Conservation (phyloP, 2,888 invertebrate genomes). For the Leptinotarsa juncta region DNA sequence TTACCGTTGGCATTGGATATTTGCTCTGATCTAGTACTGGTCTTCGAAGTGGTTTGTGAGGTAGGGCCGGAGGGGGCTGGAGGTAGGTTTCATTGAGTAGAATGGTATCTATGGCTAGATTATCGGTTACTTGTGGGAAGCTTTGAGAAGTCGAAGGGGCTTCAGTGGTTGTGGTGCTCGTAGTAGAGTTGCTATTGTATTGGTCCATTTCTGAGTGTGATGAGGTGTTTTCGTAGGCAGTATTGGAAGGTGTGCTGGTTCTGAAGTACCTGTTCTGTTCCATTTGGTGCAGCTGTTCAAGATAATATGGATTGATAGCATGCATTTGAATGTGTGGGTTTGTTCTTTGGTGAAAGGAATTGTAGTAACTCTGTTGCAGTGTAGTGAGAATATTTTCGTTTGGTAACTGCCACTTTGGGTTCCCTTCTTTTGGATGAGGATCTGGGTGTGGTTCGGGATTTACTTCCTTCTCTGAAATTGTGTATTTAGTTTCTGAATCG, state of each 20-base stretch:
- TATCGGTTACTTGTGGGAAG: slow-evolving; percentile 29
- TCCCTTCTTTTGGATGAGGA: slow-evolving; percentile 30
- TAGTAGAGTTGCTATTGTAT: slow-evolving; percentile 48
- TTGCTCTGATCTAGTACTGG: not conserved
- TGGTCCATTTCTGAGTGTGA: slow-evolving; percentile 3
- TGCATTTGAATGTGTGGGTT: slow-evolving; percentile 35
- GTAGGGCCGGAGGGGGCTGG: slow-evolving; percentile 29
- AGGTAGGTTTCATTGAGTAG: slow-evolving; percentile 38
- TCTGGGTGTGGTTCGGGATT: slow-evolving; percentile 28
- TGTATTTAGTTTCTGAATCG: slow-evolving; percentile 54
- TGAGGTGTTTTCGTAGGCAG: slow-evolving; percentile 45
- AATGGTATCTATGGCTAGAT: slow-evolving; percentile 35
- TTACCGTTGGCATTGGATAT: slow-evolving; percentile 14
- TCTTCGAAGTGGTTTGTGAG: not conserved
- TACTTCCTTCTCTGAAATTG: slow-evolving; percentile 54
- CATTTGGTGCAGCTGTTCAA: slow-evolving; percentile 33
- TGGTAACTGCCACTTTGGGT: slow-evolving; percentile 30
- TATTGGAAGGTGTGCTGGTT: slow-evolving; percentile 47
- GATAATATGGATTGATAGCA: slow-evolving; percentile 38
- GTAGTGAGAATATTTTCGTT: slow-evolving; percentile 14
- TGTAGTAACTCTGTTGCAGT: slow-evolving; percentile 39
- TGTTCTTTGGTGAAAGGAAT: slow-evolving; percentile 36
- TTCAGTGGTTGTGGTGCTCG: slow-evolving; percentile 39
- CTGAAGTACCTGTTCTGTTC: slow-evolving; percentile 45
- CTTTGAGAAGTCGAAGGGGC: slow-evolving; percentile 46